Conservation (phyloP, 23 tunicate species). For the Clavelina lepadiformis region DNA sequence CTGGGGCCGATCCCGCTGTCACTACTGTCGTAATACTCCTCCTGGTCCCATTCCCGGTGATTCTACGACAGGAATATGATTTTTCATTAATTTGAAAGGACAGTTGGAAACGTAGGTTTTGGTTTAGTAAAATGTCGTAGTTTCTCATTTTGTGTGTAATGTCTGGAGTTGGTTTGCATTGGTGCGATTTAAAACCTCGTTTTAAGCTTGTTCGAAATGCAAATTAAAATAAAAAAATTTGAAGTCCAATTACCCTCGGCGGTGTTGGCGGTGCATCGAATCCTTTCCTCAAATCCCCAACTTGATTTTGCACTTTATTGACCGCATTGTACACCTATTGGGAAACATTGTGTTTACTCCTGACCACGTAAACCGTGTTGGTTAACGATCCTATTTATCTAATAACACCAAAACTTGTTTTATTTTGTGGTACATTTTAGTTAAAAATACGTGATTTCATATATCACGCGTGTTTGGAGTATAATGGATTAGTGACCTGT, state of each 20-base stretch:
- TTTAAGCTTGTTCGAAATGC: too few species aligned
- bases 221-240: too few species aligned
- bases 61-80: not conserved
- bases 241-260: conserved; percentile 5
- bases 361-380: not conserved
- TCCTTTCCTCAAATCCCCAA: conserved; percentile 44
- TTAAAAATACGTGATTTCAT: not conserved
- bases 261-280: conserved; percentile 13
- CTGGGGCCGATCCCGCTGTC: conserved; percentile 97
- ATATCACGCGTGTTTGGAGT: too few species aligned
- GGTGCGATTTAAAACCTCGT: not conserved
- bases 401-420: not conserved
- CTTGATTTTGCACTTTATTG: conserved; percentile 75
- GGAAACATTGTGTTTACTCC: not conserved
- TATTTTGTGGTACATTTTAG: not conserved
- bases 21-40: conserved; percentile 80
- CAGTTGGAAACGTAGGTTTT: not conserved
- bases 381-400: not conserved
- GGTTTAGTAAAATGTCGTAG: not conserved
- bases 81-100: not conserved
- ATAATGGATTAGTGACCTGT: too few species aligned
- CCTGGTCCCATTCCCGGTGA: conserved; percentile 61
- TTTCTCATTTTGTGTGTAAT: not conserved
- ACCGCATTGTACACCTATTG: conserved; percentile 77
- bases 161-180: not conserved